Evolutionary conservation across 2,797 vertebrate species (phyloP).

Genomic region (Crax fasciolata): DNA sequence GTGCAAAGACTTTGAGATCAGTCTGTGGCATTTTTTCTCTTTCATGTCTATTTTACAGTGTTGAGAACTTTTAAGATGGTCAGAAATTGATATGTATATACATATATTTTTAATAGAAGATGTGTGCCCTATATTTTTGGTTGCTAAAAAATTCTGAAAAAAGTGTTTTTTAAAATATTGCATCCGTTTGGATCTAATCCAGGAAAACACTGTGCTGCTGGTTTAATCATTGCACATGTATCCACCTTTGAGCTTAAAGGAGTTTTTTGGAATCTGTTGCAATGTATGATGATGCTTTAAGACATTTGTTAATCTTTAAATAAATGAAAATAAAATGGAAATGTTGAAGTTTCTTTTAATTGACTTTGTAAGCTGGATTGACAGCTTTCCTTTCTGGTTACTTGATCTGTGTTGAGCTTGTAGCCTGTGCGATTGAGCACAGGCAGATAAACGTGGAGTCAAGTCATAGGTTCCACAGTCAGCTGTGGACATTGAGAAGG

Average conservation of each 20-base stretch:
- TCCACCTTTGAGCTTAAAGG: neutral
- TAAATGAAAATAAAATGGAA: constrained; percentile 51
- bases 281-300: constrained; percentile 13
- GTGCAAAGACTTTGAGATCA: neutral
- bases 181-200: neutral
- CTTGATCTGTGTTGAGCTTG: neutral
- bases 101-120: constrained; percentile 1
- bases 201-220: neutral
- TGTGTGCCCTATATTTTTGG: neutral
- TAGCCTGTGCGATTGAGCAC: accelerated
- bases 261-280: neutral
- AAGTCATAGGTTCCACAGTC: neutral
- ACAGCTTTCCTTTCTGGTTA: neutral
- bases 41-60: neutral
- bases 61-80: neutral
- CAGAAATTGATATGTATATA: neutral
- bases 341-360: neutral
- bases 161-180: neutral
- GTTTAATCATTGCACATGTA: neutral
- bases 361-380: neutral
- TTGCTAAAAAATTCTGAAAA: neutral
- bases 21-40: neutral
- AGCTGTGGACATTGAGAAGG: neutral
- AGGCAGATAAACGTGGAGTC: neutral
- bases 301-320: neutral